A percentile compares a stretch with the other conserved stretches of the same genome.
phyloP scores from a whole-genome alignment of 2,888 invertebrate species.

The Limnephilus lunatus region DNA sequence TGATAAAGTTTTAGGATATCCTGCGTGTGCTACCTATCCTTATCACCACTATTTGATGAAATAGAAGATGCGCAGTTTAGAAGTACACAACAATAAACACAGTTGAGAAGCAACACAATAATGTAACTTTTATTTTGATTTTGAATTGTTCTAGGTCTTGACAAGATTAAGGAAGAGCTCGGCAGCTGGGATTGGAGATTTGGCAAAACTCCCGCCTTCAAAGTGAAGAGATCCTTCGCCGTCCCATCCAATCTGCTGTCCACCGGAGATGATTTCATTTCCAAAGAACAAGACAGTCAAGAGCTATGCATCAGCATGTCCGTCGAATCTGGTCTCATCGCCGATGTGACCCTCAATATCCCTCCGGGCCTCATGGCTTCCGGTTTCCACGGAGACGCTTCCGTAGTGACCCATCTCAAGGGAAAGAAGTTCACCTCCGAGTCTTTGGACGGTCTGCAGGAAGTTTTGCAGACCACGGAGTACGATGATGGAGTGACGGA shows the following conservation, averaged over 20 bases:
- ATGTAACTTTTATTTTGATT: neutral
- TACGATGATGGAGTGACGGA: constrained; percentile 67
- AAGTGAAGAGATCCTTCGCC: constrained; percentile 81
- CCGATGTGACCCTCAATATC: constrained; percentile 81
- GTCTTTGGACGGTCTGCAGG: constrained; percentile 79
- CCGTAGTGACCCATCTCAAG: constrained; percentile 81
- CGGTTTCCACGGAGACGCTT: constrained; percentile 81
- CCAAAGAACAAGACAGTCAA: constrained; percentile 68
- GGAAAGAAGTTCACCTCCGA: constrained; percentile 82
- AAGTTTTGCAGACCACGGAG: constrained; percentile 72
- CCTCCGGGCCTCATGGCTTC: constrained; percentile 79
- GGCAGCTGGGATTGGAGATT: constrained; percentile 92
- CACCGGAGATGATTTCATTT: constrained; percentile 68
- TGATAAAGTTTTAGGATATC: neutral
- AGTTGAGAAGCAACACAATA: neutral
- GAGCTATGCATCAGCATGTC: constrained; percentile 81
- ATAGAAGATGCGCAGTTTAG: neutral
- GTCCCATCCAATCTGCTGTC: constrained; percentile 77
- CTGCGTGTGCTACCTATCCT: neutral
- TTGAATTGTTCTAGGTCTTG: constrained; percentile 78
- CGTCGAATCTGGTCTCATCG: constrained; percentile 81
- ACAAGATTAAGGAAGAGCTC: constrained; percentile 82
- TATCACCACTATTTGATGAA: neutral
- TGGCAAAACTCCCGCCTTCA: constrained; percentile 92
- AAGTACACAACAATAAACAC: neutral